Conservation (phyloP, 2,113 vertebrate genomes). For the Heterochromis multidens region DNA sequence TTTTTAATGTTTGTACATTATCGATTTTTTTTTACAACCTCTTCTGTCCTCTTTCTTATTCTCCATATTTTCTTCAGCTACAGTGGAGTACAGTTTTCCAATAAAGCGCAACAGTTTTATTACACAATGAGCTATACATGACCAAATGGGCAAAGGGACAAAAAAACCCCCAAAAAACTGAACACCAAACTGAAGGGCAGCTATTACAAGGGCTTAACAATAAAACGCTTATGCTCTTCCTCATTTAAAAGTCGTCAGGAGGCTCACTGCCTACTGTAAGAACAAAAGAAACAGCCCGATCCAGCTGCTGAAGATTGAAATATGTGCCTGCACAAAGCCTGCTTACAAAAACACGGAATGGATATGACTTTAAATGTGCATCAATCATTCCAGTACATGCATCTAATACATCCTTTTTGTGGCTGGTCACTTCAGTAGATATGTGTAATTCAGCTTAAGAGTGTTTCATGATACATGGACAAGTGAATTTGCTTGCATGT, state of each 20-base stretch:
- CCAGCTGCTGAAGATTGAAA: conserved; percentile 4
- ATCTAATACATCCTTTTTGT: background rate
- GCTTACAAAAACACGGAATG: background rate
- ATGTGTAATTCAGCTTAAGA: background rate
- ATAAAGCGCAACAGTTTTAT: conserved; percentile 30
- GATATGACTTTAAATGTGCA: conserved; percentile 13
- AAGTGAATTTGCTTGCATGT: conserved; percentile 8
- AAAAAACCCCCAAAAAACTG: background rate
- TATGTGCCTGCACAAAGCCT: background rate
- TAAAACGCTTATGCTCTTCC: background rate
- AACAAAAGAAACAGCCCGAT: conserved; percentile 10
- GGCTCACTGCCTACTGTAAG: conserved; percentile 3
- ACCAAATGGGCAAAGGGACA: background rate
- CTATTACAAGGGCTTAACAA: background rate
- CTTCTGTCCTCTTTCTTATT: background rate
- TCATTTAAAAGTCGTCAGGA: conserved; percentile 7
- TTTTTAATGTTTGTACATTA: conserved; percentile 28
- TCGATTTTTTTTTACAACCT: conserved; percentile 5
- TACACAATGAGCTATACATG: conserved; percentile 14
- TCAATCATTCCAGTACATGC: background rate
- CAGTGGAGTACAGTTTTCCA: background rate
- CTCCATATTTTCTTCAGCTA: conserved; percentile 33
- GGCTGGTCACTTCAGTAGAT: background rate
- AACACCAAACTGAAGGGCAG: background rate
- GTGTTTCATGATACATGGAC: conserved; percentile 12